Evolutionary conservation across 2,888 invertebrate genomes (phyloP), one percentile per base, ranked within the genome.

Genomic region (Sarcophaga rosellei): DNA sequence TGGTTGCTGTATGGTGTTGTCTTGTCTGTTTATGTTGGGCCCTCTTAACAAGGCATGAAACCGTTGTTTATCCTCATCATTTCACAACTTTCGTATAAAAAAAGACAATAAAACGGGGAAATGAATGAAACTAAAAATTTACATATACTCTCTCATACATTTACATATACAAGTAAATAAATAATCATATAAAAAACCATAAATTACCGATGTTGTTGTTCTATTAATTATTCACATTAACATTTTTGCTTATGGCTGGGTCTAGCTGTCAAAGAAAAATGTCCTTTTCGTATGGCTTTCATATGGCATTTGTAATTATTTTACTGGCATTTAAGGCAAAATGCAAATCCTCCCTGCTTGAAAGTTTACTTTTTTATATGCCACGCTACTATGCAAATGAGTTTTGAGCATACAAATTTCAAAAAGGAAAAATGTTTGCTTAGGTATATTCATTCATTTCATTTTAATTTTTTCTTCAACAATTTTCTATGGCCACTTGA

Each of bases 11-110:
- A 35, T 17, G 15, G 76, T 76, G 72, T 59, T 17, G 78, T 59
- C 73, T 75, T 35, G 59, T 47, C 44, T 92, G 90, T 92, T 92
- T 92, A 92, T 87, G 88, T 89, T 35, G 88, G 78, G 88, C 89
- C 88, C 88, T 88, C 88, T 91, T 81, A 92, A 92, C 91, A 88
- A 88, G 90, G 92, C 92, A 91, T 92, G 90, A 91, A 92, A 92
- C 92, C 92, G 89, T 90, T 92, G 91, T 91, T 88, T 85, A 85
- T 80, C 72, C 68, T 69, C n/a, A 76, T 61, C 45, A 79, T 84
- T 81, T 69, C 23, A 10, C 74, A 73, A 90, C 88, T 90, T 89
- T 90, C 87, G 82, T 88, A n/a, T 84, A 84, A 86, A 78, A 86
- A 87, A 88, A 78, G 66, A 78, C 86, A 87, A 15, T 53, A 12